A percentile compares a stretch with the other conserved stretches of the same genome.
phyloP scores from a whole-genome alignment of 2,888 invertebrate species.

The Linnaemya vulpina region DNA sequence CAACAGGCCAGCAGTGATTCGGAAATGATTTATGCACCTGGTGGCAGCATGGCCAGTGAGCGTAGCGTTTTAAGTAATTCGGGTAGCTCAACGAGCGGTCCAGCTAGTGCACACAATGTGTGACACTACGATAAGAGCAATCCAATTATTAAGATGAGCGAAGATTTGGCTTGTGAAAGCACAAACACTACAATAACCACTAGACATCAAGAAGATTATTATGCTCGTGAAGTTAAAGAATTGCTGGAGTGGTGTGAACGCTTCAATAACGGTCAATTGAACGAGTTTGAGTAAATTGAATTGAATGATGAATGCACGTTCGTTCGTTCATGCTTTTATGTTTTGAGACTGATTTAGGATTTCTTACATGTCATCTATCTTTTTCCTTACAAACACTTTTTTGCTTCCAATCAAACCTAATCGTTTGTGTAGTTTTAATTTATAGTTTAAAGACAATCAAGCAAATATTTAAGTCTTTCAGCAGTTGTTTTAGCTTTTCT shows the following conservation, averaged over 20 bases:
- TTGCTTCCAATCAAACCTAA: constrained; percentile 1
- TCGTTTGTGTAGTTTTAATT: background rate
- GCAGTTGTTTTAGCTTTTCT: background rate
- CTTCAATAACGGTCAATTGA: constrained; percentile 79
- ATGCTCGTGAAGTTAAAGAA: constrained; percentile 79
- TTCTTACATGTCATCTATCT: constrained; percentile 10
- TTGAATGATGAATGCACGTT: constrained; percentile 10
- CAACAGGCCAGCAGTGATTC: constrained; percentile 73
- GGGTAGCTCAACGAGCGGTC: constrained; percentile 77
- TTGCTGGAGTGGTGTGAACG: constrained; percentile 80
- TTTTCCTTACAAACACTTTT: constrained; percentile 12
- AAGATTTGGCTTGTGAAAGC: constrained; percentile 42
- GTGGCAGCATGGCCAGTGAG: constrained; percentile 81
- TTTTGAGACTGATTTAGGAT: constrained; percentile 64
- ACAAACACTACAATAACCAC: constrained; percentile 15
- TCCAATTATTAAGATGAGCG: constrained; percentile 24
- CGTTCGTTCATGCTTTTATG: constrained; percentile 33
- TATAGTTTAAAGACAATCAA: background rate
- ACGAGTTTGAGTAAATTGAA: constrained; percentile 76
- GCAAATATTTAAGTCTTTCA: background rate
- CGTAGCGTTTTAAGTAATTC: constrained; percentile 82
- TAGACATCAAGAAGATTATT: constrained; percentile 76
- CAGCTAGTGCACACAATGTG: constrained; percentile 80
- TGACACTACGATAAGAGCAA: constrained; percentile 75
- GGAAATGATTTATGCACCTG: constrained; percentile 82